A percentile compares a stretch with the other conserved stretches of the same genome.
Evolutionary conservation across 1,140 invertebrate genomes (phyloP).

Genomic region (Uloborus diversus): DNA sequence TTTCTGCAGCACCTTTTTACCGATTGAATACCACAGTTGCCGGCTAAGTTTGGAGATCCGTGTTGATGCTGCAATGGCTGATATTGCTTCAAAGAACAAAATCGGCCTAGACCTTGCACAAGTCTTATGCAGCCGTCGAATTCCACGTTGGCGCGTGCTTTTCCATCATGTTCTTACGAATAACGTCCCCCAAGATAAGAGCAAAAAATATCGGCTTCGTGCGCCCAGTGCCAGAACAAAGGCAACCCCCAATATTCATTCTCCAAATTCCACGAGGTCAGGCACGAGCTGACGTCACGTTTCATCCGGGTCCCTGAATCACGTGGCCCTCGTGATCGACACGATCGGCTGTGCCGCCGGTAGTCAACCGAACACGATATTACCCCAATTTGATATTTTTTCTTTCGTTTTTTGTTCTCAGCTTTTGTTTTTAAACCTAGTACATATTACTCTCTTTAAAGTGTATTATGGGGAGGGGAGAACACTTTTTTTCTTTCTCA

Average conservation of each 20-base stretch:
- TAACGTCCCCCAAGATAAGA: not conserved
- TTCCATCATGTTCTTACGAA: slow-evolving; percentile 25
- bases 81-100: too few relatives aligned
- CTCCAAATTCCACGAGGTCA: slow-evolving; percentile 47
- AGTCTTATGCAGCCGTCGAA: too few relatives aligned
- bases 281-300: slow-evolving; percentile 54
- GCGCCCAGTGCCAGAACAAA: slow-evolving; percentile 22
- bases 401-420: not conserved
- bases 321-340: slow-evolving; percentile 7
- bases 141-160: slow-evolving; percentile 5
- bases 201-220: slow-evolving; percentile 25
- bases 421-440: not conserved
- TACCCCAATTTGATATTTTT: slow-evolving; percentile 39
- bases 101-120: too few relatives aligned
- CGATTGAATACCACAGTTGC: too few relatives aligned
- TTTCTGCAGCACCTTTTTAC: too few relatives aligned
- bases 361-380: slow-evolving; percentile 39
- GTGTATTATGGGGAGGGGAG: slow-evolving; percentile 7
- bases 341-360: slow-evolving; percentile 15
- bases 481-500: too few relatives aligned
- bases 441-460: not conserved
- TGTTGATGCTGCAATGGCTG: too few relatives aligned
- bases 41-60: too few relatives aligned
- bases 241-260: slow-evolving; percentile 30
- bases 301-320: slow-evolving; percentile 47